These are phyloP conservation scores for Neocloeon triangulifer DNA, from an alignment of 1,140 invertebrate genomes.

Conservation along the genomic window DNA sequence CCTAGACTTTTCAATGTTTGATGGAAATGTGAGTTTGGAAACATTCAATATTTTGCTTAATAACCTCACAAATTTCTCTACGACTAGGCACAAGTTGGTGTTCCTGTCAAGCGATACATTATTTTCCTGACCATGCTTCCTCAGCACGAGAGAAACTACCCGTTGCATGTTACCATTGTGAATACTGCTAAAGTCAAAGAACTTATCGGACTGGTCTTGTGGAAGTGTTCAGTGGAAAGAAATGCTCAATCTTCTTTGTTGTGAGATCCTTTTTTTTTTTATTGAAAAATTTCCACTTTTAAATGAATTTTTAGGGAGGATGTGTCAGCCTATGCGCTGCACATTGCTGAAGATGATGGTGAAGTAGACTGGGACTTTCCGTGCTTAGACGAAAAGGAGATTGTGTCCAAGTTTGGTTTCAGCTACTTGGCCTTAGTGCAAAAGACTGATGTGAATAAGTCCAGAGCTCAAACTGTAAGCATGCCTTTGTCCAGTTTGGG, in stretches of 20 bases:
- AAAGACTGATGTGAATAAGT: no score
- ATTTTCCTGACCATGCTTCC: conserved; percentile 76
- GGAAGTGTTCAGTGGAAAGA: conserved; percentile 31
- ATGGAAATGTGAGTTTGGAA: conserved; percentile 46
- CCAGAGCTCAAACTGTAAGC: no score
- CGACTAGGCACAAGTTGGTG: conserved; percentile 38
- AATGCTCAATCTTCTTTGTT: conserved; percentile 10
- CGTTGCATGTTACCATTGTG: conserved; percentile 56
- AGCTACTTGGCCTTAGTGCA: conserved; percentile 66
- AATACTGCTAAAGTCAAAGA: conserved; percentile 70
- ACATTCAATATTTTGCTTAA: no score
- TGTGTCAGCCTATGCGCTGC: conserved; percentile 41
- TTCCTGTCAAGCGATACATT: conserved; percentile 50
- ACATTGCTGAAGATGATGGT: conserved; percentile 92
- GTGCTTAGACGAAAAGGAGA: conserved; percentile 64
- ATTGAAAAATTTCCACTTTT: conserved; percentile 7
- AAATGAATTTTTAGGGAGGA: no score
- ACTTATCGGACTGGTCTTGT: conserved; percentile 83
- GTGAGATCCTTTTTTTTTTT: conserved; percentile 3
- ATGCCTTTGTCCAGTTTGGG: no score
- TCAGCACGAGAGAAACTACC: conserved; percentile 56
- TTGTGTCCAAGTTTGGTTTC: conserved; percentile 82
- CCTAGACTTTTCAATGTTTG: conserved; percentile 73
- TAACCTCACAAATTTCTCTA: conserved; percentile 2
- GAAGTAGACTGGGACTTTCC: conserved; percentile 88